phyloP scores from a whole-genome alignment of 2,797 vertebrate genomes.

The Threskiornis aethiopicus region DNA sequence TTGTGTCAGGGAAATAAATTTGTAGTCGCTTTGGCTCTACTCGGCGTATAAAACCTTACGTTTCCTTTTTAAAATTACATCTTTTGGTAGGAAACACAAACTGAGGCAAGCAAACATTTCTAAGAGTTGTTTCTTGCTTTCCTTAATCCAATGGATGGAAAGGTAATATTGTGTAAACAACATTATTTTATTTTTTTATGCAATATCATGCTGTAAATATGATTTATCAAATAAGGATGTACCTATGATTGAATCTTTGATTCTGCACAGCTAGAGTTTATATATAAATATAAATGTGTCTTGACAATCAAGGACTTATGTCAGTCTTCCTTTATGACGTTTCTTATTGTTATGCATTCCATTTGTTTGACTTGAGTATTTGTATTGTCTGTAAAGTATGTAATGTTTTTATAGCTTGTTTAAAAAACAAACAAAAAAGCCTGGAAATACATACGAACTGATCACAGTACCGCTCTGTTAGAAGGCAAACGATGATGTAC shows the following conservation, averaged over 20 bases:
- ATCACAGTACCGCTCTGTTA: slow-evolving; percentile 78
- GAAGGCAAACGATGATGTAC: slow-evolving; percentile 77
- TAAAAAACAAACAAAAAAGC: slow-evolving; percentile 67
- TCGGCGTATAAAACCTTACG: slow-evolving; percentile 66
- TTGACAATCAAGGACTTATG: slow-evolving; percentile 92
- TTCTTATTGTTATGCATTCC: slow-evolving; percentile 89
- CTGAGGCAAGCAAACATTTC: slow-evolving; percentile 79
- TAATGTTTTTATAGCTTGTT: slow-evolving; percentile 88
- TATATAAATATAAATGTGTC: slow-evolving; percentile 85
- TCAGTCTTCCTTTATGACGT: slow-evolving; percentile 80
- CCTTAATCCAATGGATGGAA: slow-evolving; percentile 83
- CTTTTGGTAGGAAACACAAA: slow-evolving; percentile 77
- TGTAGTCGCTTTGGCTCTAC: slow-evolving; percentile 75
- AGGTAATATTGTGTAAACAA: slow-evolving; percentile 82
- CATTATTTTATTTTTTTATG: slow-evolving; percentile 87
- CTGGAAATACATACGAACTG: slow-evolving; percentile 78
- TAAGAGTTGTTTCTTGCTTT: slow-evolving; percentile 81
- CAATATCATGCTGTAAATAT: slow-evolving; percentile 83
- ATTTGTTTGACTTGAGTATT: slow-evolving; percentile 84
- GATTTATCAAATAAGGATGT: slow-evolving; percentile 82
- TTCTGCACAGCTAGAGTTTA: slow-evolving; percentile 86
- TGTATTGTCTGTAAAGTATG: slow-evolving; percentile 90
- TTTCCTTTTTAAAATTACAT: slow-evolving; percentile 74
- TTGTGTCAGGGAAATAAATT: slow-evolving; percentile 80
- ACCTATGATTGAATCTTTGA: slow-evolving; percentile 82